These are phyloP conservation scores for Odocoileus hemionus DNA, from an alignment of 2,113 vertebrate species.

Conservation along the genomic window DNA sequence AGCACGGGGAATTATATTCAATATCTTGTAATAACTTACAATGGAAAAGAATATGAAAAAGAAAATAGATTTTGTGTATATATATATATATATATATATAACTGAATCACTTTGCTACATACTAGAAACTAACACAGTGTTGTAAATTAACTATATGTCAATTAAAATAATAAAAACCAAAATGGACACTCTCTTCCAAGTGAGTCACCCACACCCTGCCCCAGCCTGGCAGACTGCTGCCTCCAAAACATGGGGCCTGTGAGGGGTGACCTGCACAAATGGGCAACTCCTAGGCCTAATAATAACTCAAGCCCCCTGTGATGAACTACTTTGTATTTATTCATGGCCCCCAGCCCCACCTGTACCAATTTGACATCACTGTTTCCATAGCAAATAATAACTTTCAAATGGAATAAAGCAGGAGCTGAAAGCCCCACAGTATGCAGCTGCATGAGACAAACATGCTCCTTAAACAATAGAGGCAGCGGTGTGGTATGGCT, in stretches of 20 bases:
- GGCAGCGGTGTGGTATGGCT: neutral
- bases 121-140: neutral
- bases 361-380: conserved; percentile 25
- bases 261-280: neutral
- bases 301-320: neutral
- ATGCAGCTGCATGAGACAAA: conserved; percentile 39
- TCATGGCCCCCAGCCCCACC: neutral
- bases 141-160: neutral
- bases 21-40: neutral
- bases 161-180: neutral
- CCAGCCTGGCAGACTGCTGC: neutral
- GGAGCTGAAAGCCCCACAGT: neutral
- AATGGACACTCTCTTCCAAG: neutral
- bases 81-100: neutral
- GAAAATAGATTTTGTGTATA: neutral
- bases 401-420: conserved; percentile 46
- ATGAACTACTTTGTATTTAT: conserved; percentile 23
- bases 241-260: neutral
- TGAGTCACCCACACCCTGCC: neutral
- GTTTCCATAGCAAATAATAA: conserved; percentile 56
- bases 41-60: neutral
- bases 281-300: neutral
- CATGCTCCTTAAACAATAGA: conserved; percentile 16
- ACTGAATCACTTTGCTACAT: neutral
- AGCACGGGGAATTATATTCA: neutral